Evolutionary conservation across 2,797 vertebrate species (phyloP).

Genomic region (Crypturellus tataupa): DNA sequence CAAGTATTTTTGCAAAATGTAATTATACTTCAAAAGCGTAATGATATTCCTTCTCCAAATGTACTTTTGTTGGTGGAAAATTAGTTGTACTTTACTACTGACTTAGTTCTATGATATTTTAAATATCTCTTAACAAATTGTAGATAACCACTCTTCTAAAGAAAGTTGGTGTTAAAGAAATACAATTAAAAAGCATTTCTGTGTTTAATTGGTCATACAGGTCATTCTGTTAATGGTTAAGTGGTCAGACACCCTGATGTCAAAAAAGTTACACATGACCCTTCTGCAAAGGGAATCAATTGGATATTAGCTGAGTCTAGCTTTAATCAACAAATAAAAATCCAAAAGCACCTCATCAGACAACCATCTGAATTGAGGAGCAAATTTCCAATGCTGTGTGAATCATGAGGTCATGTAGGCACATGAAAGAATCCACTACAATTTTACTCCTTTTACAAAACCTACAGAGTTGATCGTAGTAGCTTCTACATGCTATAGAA

Average conservation of each 20-base stretch:
- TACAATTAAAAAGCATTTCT: fast-evolving
- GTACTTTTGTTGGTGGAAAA: not conserved
- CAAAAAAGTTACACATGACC: not conserved
- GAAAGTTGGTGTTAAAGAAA: not conserved
- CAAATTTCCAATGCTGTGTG: not conserved
- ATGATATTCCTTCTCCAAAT: not conserved
- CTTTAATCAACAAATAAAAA: not conserved
- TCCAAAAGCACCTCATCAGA: not conserved
- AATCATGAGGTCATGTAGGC: not conserved
- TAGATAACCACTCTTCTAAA: not conserved
- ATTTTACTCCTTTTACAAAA: not conserved
- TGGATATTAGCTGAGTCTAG: not conserved
- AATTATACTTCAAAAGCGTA: not conserved
- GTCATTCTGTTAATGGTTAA: not conserved
- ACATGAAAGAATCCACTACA: too few species aligned
- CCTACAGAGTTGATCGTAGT: not conserved
- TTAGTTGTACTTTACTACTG: not conserved
- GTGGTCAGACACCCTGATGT: not conserved
- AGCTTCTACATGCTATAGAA: not conserved
- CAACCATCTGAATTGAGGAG: not conserved
- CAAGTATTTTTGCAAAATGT: not conserved
- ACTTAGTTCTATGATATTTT: not conserved
- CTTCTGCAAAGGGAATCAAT: not conserved
- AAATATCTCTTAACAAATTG: not conserved
- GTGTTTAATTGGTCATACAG: not conserved